A percentile compares a stretch with the other conserved stretches of the same genome.
Evolutionary conservation across 2,113 vertebrate genomes (phyloP).

Genomic region (Podarcis raffonei): DNA sequence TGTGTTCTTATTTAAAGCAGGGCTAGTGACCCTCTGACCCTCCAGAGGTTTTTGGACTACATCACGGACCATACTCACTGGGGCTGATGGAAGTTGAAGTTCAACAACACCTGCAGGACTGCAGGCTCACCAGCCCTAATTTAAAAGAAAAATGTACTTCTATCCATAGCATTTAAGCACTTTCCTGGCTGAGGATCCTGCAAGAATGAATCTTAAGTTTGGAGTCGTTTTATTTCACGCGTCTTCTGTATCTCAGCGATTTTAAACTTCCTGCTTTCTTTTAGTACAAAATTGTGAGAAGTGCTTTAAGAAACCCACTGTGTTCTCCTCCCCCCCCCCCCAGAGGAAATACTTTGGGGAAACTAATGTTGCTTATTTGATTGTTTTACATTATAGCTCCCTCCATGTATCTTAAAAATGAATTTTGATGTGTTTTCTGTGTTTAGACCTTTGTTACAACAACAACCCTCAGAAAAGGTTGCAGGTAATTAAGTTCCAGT

Average conservation of each 20-base stretch:
- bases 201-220: neutral
- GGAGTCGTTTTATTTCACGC: neutral
- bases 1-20: neutral
- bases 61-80: too few relatives aligned
- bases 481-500: too few relatives aligned
- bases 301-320: neutral
- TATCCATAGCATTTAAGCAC: neutral
- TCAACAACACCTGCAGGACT: neutral
- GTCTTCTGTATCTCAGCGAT: neutral
- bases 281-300: neutral
- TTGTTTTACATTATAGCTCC: too few relatives aligned
- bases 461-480: too few relatives aligned
- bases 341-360: neutral
- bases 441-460: too few relatives aligned
- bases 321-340: neutral
- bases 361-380: too few relatives aligned
- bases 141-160: neutral
- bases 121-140: neutral
- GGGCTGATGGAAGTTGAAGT: too few relatives aligned
- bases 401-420: too few relatives aligned
- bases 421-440: too few relatives aligned
- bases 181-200: constrained; percentile 3
- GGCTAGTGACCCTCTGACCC: neutral
- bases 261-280: neutral
- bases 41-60: neutral